Base-by-base conservation (phyloP, 2,797 vertebrate genomes). In the Pangasius larnaudii region DNA sequence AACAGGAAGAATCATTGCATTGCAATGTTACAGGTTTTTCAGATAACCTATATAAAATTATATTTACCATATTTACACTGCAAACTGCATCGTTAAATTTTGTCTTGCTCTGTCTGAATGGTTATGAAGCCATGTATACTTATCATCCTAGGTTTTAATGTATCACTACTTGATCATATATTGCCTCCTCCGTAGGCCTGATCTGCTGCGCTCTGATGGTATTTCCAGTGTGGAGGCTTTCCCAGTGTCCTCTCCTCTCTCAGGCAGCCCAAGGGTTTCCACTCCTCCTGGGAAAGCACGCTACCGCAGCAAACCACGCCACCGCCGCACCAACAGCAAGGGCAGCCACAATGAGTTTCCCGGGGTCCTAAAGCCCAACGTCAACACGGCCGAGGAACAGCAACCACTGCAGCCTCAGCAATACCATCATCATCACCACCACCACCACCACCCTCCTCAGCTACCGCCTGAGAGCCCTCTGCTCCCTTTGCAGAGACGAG, bases 301-400 rank as follows among this genome's bases (percentile, higher is more conserved):
- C 5, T 98, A 99, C 91, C 96, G 98, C 74, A 97, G 98, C 94
- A 99, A 99, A 93, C 97, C 98, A 0, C 98, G 98, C 1, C 99
- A 99, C 92, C 97, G 99, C 49, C 96, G 98, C 16, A 97, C 96
- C 63, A 98, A 97, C 92, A 99, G 99, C 92, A 98, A 98, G 93
- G 99, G 98, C 92, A 99, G 98, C 96, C 98, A 98, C 93, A 96
- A 89, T 0, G 99, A 99, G 91, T 98, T 99, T 88, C 93, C 95
- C 0, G 97, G 94, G 22, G 93, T 97, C 88, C 93, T 98, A 93
- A 98, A 96, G 95, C 95, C 93, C 85, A 93, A 95, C 49, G 91
- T 94, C 0, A 94, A 89, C 33, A 95, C 92, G 0, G 92, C 94
- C 0, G 96, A 97, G 0, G 94, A 96, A 14, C 92, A 95, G 59